Evolutionary conservation across 2,888 invertebrate genomes (phyloP).

Genomic region (Stomorhina lunata): DNA sequence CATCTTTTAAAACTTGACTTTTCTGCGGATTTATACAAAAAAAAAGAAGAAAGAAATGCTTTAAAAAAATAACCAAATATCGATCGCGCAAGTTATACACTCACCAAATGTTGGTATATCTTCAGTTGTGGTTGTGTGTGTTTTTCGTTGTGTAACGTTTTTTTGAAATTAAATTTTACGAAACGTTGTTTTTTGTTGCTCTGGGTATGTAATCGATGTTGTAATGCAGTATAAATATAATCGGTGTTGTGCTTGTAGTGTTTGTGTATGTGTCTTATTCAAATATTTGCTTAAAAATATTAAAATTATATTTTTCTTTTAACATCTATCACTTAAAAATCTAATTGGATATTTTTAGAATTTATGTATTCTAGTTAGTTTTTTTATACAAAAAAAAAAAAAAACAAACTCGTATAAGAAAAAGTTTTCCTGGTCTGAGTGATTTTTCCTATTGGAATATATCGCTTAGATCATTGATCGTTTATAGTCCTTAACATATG

Average conservation of each 20-base stretch:
- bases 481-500: too few species aligned
- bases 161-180: not conserved
- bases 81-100: conserved; percentile 32
- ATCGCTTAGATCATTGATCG: too few species aligned
- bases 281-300: not conserved
- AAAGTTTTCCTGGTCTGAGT: too few species aligned
- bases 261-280: conserved; percentile 37
- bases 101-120: too few species aligned
- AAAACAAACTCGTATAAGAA: too few species aligned
- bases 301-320: not conserved
- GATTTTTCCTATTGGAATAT: too few species aligned
- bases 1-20: conserved; percentile 21
- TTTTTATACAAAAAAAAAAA: too few species aligned
- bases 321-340: too few species aligned
- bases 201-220: conserved; percentile 78
- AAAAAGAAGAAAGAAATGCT: not conserved
- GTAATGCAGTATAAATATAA: conserved; percentile 73
- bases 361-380: too few species aligned
- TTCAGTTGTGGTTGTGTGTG: conserved; percentile 46
- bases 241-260: conserved; percentile 65
- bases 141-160: conserved; percentile 48
- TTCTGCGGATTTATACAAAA: not conserved
- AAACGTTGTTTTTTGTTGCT: conserved; percentile 11
- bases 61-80: not conserved
- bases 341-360: too few species aligned